Conservation (phyloP, 2,113 vertebrate genomes). For the Spea multiplicata region DNA sequence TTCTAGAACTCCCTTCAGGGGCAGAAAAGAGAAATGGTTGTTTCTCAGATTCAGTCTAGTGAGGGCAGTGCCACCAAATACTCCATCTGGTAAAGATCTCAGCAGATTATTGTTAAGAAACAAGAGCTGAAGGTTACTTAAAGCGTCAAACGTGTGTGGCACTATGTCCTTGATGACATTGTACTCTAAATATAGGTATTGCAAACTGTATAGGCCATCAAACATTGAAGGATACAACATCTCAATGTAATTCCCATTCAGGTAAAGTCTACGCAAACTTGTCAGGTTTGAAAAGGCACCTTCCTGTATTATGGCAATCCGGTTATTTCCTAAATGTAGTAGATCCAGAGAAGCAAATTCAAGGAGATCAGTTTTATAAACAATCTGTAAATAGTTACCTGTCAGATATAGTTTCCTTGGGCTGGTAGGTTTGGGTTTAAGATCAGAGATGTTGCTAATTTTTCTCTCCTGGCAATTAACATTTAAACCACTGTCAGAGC, state of each 20-base stretch:
- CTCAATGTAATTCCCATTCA: conserved; percentile 97
- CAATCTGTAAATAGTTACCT: conserved; percentile 90
- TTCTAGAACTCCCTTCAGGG: conserved; percentile 90
- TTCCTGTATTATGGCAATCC: conserved; percentile 91
- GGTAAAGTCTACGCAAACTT: conserved; percentile 89
- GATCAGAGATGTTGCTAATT: conserved; percentile 87
- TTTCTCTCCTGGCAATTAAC: conserved; percentile 96
- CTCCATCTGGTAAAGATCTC: conserved; percentile 82
- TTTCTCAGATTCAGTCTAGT: conserved; percentile 94
- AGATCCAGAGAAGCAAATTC: conserved; percentile 91
- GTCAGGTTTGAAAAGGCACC: conserved; percentile 92
- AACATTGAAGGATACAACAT: conserved; percentile 86
- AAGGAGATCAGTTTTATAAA: conserved; percentile 81
- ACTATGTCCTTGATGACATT: conserved; percentile 96
- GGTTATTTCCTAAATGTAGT: conserved; percentile 92
- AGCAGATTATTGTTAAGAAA: conserved; percentile 97
- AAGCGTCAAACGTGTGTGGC: conserved; percentile 83
- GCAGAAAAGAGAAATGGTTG: conserved; percentile 93
- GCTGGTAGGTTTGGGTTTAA: conserved; percentile 87
- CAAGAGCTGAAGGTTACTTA: conserved; percentile 89
- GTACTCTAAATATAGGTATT: conserved; percentile 97
- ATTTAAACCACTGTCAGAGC: conserved; percentile 89
- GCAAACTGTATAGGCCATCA: conserved; percentile 84
- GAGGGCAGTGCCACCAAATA: conserved; percentile 89
- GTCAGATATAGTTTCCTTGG: conserved; percentile 98